Evolutionary conservation across 2,113 vertebrate species (phyloP).

Genomic region (Galemys pyrenaicus): DNA sequence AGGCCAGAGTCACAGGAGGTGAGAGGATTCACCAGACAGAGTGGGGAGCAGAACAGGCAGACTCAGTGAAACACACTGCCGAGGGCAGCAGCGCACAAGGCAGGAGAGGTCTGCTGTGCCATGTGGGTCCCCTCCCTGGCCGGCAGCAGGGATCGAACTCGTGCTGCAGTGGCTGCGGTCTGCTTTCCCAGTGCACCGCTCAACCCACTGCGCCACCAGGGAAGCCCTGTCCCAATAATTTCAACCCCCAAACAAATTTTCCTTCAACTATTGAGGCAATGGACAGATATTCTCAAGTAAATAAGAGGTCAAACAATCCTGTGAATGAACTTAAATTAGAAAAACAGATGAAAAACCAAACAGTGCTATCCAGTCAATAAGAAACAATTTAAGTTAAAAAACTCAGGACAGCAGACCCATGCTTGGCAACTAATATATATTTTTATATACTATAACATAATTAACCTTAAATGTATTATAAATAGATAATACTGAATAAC

Average conservation of each 20-base stretch:
- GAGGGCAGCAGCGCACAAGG: too few species aligned
- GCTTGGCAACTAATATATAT: background rate
- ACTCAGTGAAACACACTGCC: too few species aligned
- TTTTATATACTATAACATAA: background rate
- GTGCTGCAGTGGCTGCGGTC: too few species aligned
- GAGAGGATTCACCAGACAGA: too few species aligned
- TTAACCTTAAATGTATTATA: background rate
- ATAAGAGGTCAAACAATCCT: background rate
- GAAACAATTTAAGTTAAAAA: background rate
- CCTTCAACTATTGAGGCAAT: background rate
- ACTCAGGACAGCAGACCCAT: background rate
- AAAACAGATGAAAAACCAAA: background rate
- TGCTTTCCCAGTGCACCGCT: too few species aligned
- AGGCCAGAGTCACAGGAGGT: too few species aligned
- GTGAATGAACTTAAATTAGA: background rate
- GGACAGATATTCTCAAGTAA: background rate
- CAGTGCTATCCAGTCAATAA: background rate
- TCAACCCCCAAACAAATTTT: background rate
- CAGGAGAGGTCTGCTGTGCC: too few species aligned
- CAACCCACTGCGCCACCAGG: too few species aligned
- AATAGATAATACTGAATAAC: background rate
- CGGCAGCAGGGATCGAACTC: too few species aligned
- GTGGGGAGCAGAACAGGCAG: too few species aligned
- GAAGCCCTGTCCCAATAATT: background rate
- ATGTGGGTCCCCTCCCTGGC: too few species aligned